Conservation (phyloP, 1,140 invertebrate genomes). For the Drosophila willistoni region DNA sequence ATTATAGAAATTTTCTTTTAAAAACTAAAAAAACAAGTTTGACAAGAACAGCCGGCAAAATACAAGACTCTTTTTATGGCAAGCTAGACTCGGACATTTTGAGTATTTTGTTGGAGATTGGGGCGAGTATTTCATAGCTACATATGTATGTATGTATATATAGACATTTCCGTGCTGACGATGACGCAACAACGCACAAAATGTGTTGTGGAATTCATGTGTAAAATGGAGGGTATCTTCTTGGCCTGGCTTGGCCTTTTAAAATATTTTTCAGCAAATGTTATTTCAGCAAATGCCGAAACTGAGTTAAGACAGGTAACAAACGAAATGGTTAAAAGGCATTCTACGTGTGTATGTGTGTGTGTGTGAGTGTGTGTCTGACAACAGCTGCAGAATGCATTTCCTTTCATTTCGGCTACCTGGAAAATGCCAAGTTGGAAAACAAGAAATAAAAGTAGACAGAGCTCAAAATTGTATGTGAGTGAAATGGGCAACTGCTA, state of each 20-base stretch:
- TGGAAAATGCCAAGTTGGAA: not conserved
- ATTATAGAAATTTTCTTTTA: conserved; percentile 12
- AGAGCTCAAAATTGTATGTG: conserved; percentile 12
- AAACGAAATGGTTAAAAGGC: not conserved
- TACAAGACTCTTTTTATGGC: conserved; percentile 21
- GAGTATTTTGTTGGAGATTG: conserved; percentile 42
- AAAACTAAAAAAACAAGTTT: conserved; percentile 52
- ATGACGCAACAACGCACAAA: conserved; percentile 70
- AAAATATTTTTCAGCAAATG: conserved; percentile 7
- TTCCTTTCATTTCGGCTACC: conserved; percentile 26
- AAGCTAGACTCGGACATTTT: conserved; percentile 62
- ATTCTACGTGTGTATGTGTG: not conserved
- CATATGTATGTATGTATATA: conserved; percentile 16
- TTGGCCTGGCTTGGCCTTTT: conserved; percentile 7
- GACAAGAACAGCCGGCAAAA: conserved; percentile 35
- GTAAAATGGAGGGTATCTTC: not conserved
- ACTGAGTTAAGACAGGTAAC: not conserved
- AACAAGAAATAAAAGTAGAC: not conserved
- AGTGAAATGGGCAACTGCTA: not conserved
- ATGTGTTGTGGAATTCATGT: conserved; percentile 63
- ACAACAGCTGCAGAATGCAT: conserved; percentile 49
- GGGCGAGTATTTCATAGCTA: not conserved
- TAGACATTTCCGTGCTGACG: conserved; percentile 50
- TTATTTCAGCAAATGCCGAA: conserved; percentile 37
- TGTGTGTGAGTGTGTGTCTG: not conserved